Base-by-base conservation (phyloP, 2,888 invertebrate species). In the Corythucha ciliata region DNA sequence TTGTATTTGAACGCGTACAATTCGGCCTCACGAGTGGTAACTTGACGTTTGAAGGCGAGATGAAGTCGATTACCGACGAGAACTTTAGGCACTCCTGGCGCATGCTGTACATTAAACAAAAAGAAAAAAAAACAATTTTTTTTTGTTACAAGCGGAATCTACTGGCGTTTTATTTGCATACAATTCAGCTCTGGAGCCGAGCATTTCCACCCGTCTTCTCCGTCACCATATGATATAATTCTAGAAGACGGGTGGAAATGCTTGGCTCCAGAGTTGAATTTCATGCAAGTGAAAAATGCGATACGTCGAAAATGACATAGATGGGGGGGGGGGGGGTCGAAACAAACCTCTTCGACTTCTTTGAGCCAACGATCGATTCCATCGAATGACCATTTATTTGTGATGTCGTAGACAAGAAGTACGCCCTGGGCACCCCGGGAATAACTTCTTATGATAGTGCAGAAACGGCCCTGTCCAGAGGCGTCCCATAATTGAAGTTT, bases 331-430 rank as follows among this genome's bases (percentile, higher is more conserved):
- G n/a, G n/a, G n/a, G n/a, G n/a, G n/a, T n/a, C 26, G 29, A 36
- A 24, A 16, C 29, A 64, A 69, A 92, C 93, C 81, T 94, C 93
- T 70, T 96, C 93, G 27, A 96, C 91, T 76, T 97, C 96, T 65
- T 92, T 91, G 26, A 96, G 76, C 96, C 96, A 97, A 63, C 94
- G 75, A 67, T 92, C 90, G 63, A 97, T 85, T 56, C 94, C 93
- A 71, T 94, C 93, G 68, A 97, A 97, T 41, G 93, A 93, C 96
- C 96, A 96, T 70, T 92, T 90, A 71, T 93, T 96, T 53, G 96
- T 96, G 63, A 97, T 94, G 69, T 97, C 96, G 72, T 96, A 97
- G 26, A 97, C 96, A 55, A 97, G 76, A 47, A 97, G 78, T 61
- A 97, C 90, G 61, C 96, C 96, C 74, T 96, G 96, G 14, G 96